Base-by-base conservation (phyloP, 2,888 invertebrate genomes). In the Mythimna pallens region DNA sequence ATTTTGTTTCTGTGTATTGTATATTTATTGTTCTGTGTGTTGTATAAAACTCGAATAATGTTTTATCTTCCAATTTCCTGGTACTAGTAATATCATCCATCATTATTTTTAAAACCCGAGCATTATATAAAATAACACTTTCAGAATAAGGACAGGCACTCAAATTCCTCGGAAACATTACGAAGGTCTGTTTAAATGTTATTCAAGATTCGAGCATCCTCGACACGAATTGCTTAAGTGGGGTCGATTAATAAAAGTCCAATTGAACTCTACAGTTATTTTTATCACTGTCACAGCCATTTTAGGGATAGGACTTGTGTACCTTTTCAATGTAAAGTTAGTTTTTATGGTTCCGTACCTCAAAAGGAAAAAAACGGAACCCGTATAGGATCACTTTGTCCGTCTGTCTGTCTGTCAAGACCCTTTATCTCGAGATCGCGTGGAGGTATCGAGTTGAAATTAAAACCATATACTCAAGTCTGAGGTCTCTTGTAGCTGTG, bases 241-340 rank as follows among this genome's bases (percentile, higher is more conserved):
- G 73, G 76, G 72, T 69, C 75, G 76, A 85, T 85, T 85, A 78
- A 83, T 84, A 81, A 85, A 83, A 80, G 54, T 75, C 71, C 81
- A 70, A 78, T 81, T 78, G 81, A 72, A 73, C 73, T 81, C 73
- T 63, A 68, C 68, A 75, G 75, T 78, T 77, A 83, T 81, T 81
- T 85, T 83, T 84, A 81, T 76, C 78, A 81, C 70, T 66, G 70
- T 81, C 70, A 59, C 78, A 73, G 73, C 54, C 36, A 52, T 76
- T 47, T 70, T 71, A 22, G 77, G 77, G 74, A 78, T 62, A 65
- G 14, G 72, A 59, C 52, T 77, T 73, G 65, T 62, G 55, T 73
- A 65, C 14, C 50, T 65, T 22, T 55, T 70, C 12, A 25, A 76
- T 68, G 59, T 70, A 61, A 73, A 65, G 63, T 22, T 47, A 25